Evolutionary conservation across 2,113 vertebrate genomes (phyloP), one percentile per base, ranked within the genome.

Genomic region (Rynchops niger): DNA sequence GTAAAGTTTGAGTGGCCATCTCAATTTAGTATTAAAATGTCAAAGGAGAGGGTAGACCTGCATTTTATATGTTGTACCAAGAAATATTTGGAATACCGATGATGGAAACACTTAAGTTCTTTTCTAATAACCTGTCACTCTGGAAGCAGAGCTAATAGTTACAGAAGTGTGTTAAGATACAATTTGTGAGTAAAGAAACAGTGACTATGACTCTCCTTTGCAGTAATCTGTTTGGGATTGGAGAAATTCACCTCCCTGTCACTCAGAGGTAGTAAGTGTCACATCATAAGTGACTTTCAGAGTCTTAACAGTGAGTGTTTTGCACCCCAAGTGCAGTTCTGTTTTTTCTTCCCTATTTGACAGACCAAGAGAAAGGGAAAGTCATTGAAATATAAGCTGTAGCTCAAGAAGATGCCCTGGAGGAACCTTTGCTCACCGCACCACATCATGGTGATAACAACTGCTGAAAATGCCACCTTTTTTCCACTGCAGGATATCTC

Each of bases 21-120:
- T 95, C 94, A 88, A 56, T 97, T 95, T 91, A 93, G 78, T 73
- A 94, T 92, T 95, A 79, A 95, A 95, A 92, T 92, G 88, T 92
- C 93, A 97, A 88, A 95, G 86, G 63, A 94, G 92, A 97, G 56
- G 69, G 71, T 61, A 91, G 91, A 90, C 43, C 71, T 74, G 81
- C 42, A 87, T 95, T 96, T 96, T 71, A 15, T 30, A 27, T 15
- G 49, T 67, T 36, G n/a, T 81, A 77, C 74, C 67, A 38, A 21
- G 56, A 95, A 86, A 63, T 59, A 66, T 66, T 74, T 91, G 47
- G 80, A 92, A 94, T 74, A 88, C 53, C 61, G 65, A 95, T 90
- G 26, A 30, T 17, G 34, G 40, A 58, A 77, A 80, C 34, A 18
- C 20, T 71, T 50, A 58, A 76, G 49, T 47, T 86, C 40, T 79